phyloP scores from a whole-genome alignment of 2,113 vertebrate genomes.

The Echinops telfairi region DNA sequence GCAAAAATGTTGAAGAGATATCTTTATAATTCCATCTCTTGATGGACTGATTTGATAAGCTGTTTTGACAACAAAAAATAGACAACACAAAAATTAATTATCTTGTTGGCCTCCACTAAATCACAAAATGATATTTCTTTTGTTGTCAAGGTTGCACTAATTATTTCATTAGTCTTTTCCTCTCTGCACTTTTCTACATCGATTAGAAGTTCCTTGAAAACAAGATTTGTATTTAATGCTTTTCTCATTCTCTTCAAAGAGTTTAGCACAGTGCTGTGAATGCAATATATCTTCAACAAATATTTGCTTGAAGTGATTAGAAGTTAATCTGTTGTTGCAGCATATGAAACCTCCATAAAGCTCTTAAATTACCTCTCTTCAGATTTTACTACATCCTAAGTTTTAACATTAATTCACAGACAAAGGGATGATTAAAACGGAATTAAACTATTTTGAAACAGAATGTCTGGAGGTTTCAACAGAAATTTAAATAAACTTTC shows the following conservation, averaged over 20 bases:
- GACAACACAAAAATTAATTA: background rate
- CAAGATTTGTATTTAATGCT: background rate
- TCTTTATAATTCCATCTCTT: background rate
- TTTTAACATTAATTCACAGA: background rate
- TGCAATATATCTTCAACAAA: background rate
- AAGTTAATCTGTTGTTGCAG: conserved; percentile 35
- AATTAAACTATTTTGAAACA: conserved; percentile 12
- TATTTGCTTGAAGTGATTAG: conserved; percentile 1
- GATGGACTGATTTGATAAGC: background rate
- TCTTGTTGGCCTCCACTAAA: background rate
- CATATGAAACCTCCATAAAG: conserved; percentile 4
- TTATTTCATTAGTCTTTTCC: conserved; percentile 10
- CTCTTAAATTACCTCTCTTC: conserved; percentile 11
- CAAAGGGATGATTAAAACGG: background rate
- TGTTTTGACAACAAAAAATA: background rate
- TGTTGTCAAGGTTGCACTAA: background rate
- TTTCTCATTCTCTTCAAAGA: background rate
- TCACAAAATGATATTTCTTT: background rate
- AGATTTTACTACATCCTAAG: background rate
- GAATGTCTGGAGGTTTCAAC: too few species aligned
- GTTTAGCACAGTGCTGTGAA: background rate
- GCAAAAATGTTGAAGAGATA: background rate
- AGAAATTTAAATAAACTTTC: too few species aligned
- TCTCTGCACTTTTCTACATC: background rate
- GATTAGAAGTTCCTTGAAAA: conserved; percentile 24